Evolutionary conservation across 64 coral and sea anemone species (phyloP), one percentile per base, ranked within the genome.

Genomic region (Montipora efflorescens): DNA sequence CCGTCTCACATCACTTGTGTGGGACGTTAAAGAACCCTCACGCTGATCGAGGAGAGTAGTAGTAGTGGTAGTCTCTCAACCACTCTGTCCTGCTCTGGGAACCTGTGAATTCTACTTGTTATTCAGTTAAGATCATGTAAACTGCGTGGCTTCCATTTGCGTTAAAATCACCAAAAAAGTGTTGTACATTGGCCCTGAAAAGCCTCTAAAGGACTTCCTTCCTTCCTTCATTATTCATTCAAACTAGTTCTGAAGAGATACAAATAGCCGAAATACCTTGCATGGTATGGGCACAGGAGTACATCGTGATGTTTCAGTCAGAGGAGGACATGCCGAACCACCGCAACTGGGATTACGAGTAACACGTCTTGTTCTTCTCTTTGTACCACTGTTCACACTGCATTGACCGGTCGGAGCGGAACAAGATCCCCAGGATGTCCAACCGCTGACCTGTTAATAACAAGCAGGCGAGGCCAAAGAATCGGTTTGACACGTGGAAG

Each of bases 281-380:
- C 97, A 98, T 47, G 49, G 59, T 59, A 98, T 96, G 71, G 92
- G 89, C 10, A 91, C 91, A 16, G 97, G 97, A 8, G 97, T 98
- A 44, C 97, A 98, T 3, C 59, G 28, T 22, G n/a, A 20, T 67
- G 51, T 58, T 4, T 88, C 61, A 55, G 2, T 81, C 6, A 84
- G 20, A 50, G 48, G 5, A 69, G 91, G 91, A 80, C 91, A 94
- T 12, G 59, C 51, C 15, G 57, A 82, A 3, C 97, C 97, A 45
- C 97, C 97, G 51, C 97, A 98, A 12, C 91, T 91, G 55, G 78
- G 78, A 22, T 4, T 67, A 0, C 51, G 78, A 10, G 59, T 93
- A 13, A 98, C 72, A 18, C 43, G 84, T 74, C 97, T 77, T 64
- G 68, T 85, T 59, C 97, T 87, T 57, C 77, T 89, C 59, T 78